Base-by-base conservation (phyloP, 2,888 invertebrate genomes). In the Nomada goodeniana region DNA sequence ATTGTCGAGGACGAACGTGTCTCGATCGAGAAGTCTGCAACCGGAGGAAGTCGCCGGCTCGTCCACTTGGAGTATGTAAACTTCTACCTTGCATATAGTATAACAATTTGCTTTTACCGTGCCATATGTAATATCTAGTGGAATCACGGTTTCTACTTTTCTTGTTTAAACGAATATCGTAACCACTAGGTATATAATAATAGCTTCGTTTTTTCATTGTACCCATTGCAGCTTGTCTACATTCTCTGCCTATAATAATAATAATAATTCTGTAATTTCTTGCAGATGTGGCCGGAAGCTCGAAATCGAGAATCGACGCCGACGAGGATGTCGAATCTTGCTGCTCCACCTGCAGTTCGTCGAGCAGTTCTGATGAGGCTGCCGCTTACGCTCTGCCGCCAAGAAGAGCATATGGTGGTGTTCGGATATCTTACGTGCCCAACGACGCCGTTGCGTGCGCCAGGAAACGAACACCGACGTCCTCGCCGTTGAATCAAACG, bases 401-500 rank as follows among this genome's bases (percentile, higher is more conserved):
- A 57, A 94, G 98, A 87, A 95, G 97, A 78, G 97, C 97, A 69
- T 98, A 98, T 92, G 97, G 97, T 74, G 98, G 98, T 57, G 98
- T 98, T 18, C 94, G 98, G 87, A 98, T 98, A 90, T 98, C 98
- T 13, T 98, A 98, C 94, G 98, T 98, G 86, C 98, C 98, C 88
- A 98, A 98, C 94, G 98, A 98, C 94, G 97, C 98, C 7, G 95
- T 98, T 67, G 98, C 98, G 76, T 97, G 97, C 91, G 97, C 97
- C 67, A 95, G 96, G 89, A 95, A 97, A 82, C 95, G 96, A 73
- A 95, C 96, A 87, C 88, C 91, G 44, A 85, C 90, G 2, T 86
- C 91, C 23, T 80, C 90, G 15, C 78, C 89, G 52, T 74, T 89
- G 76, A 88, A 78, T 72, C 91, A 91, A 69, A 90, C 90, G 50